Base-by-base conservation (phyloP, 2,113 vertebrate species). In the Xenopus laevis region DNA sequence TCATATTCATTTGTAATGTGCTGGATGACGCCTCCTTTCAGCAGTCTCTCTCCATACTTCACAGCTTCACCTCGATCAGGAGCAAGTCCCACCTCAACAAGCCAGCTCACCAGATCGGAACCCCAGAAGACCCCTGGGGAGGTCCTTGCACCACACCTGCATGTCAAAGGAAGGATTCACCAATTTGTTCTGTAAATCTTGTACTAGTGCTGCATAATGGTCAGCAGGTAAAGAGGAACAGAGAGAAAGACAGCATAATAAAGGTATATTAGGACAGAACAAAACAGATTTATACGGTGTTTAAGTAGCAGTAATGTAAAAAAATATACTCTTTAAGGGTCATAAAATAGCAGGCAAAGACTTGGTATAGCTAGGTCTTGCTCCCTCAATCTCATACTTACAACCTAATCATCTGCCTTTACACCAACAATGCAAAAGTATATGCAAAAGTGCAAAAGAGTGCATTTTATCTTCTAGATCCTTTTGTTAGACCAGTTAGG, bases 51-150 rank as follows among this genome's bases (percentile, higher is more conserved):
- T 73, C 95, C 94, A 0, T 99, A 99, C 46, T 91, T 84, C 33
- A 94, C 86, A 0, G 96, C 96, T 86, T 95, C 95, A 0, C 93
- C 93, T 0, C 86, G 86, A 84, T 95, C 96, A 8, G 88, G 88
- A 66, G 94, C 92, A 66, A 98, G 89, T 79, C 97, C 96, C 1
- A 94, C 93, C 85, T 91, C 91, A 78, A 94, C 86, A 3, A 99
- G 92, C 97, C 97, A 99, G 82, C 88, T 92, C 85, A 97, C 96
- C 79, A 99, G 89, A 67, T 98, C 96, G 79, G 87, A 94, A 86
- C 97, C 96, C 72, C 91, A 93, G 86, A 98, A 99, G 80, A 94
- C 90, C 70, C 90, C 90, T 0, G 89, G 86, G 73, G 82, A 85
- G 18, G 86, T 92, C 81, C 83, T 90, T 45, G 89, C 79, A 82